Percentiles rank a stretch among this genome's conserved stretches.
phyloP scores from a whole-genome alignment of 2,113 vertebrate species.

The Scophthalmus maximus region DNA sequence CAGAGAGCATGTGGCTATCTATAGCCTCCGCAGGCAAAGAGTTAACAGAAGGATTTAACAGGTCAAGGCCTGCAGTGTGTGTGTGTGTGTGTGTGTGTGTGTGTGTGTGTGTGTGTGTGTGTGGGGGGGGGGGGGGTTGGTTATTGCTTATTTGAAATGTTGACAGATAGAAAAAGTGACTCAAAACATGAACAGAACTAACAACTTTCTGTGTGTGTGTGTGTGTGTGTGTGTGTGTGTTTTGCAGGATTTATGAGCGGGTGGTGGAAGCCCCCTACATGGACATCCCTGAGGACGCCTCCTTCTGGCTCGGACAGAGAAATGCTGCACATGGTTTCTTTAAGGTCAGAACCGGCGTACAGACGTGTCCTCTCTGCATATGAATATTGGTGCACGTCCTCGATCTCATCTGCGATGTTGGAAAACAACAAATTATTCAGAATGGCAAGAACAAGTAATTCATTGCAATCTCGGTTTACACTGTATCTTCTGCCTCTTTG shows the following conservation, averaged over 20 bases:
- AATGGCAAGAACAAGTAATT: slow-evolving; percentile 5
- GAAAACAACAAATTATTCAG: slow-evolving; percentile 41
- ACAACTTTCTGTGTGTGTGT: slow-evolving; percentile 23
- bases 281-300: slow-evolving; percentile 90
- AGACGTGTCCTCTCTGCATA: neutral
- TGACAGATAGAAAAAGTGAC: neutral
- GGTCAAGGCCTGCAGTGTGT: slow-evolving; percentile 36
- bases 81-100: neutral
- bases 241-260: slow-evolving; percentile 94
- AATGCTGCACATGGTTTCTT: slow-evolving; percentile 96
- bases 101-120: no score
- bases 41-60: slow-evolving; percentile 54
- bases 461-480: slow-evolving; percentile 15
- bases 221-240: slow-evolving; percentile 34
- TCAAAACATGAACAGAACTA: neutral
- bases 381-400: slow-evolving; percentile 25
- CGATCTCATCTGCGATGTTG: slow-evolving; percentile 29
- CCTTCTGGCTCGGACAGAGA: slow-evolving; percentile 96
- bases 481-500: slow-evolving; percentile 34
- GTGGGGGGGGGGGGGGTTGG: neutral
- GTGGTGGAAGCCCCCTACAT: slow-evolving; percentile 92
- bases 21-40: slow-evolving; percentile 29
- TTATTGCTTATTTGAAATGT: neutral
- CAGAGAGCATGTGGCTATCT: slow-evolving; percentile 43
- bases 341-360: slow-evolving; percentile 81